phyloP scores from a whole-genome alignment of 2,113 vertebrate species.

The Etia nguti region DNA sequence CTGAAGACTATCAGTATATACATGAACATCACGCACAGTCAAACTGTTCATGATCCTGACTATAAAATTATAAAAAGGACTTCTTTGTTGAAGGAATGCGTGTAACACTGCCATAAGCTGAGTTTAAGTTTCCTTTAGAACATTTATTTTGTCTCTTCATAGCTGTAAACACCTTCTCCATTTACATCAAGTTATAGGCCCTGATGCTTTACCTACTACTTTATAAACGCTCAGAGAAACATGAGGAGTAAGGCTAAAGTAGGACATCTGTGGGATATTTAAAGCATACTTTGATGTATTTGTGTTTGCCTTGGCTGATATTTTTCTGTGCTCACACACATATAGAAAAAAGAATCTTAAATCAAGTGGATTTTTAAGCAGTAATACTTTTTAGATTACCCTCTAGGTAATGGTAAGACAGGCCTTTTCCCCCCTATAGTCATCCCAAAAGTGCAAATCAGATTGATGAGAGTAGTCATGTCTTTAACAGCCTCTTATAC shows the following conservation, averaged over 20 bases:
- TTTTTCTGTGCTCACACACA: neutral
- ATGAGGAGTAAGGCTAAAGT: conserved; percentile 6
- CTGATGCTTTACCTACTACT: conserved; percentile 6
- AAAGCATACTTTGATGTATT: neutral
- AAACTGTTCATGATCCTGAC: neutral
- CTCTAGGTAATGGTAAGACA: conserved; percentile 25
- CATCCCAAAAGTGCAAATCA: conserved; percentile 13
- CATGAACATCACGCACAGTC: neutral
- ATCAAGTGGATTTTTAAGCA: conserved; percentile 24
- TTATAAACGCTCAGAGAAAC: conserved; percentile 11
- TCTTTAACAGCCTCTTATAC: conserved; percentile 20
- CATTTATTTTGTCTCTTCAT: conserved; percentile 25
- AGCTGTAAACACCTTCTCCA: conserved; percentile 44
- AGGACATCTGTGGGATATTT: neutral
- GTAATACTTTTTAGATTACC: neutral
- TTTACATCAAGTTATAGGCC: conserved; percentile 12
- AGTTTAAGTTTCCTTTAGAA: conserved; percentile 15
- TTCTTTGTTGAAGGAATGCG: conserved; percentile 12
- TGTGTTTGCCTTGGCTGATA: neutral
- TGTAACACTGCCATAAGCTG: neutral
- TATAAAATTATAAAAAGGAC: conserved; percentile 10
- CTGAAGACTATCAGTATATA: neutral
- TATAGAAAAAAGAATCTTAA: conserved; percentile 7
- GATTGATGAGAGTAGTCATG: conserved; percentile 34
- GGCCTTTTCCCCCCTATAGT: neutral